These are phyloP conservation scores for Amphiura filiformis DNA, from an alignment of 35 echinoderm and acorn worm genomes.

Conservation along the genomic window DNA sequence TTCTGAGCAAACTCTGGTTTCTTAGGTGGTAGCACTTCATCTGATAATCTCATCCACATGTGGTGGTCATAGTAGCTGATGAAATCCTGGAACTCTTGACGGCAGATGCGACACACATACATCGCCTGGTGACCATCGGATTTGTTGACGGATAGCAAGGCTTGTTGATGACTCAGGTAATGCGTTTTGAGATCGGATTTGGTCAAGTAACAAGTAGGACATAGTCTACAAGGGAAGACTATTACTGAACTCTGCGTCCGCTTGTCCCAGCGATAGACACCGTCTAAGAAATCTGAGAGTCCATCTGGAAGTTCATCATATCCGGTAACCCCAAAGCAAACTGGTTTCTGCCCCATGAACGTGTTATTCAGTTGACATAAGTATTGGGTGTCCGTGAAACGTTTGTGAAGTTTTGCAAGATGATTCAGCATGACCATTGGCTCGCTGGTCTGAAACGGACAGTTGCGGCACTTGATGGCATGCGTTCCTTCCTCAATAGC, in stretches of 20 bases:
- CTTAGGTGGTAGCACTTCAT: not conserved
- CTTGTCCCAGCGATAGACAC: constrained; percentile 15
- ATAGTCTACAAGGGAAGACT: constrained; percentile 25
- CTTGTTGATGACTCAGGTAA: not conserved
- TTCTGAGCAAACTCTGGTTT: not conserved
- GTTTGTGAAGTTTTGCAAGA: not conserved
- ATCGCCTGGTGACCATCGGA: not conserved
- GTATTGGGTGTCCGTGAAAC: not conserved
- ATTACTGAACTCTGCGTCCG: not conserved
- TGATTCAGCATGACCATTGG: not conserved
- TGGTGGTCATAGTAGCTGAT: constrained; percentile 25
- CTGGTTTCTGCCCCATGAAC: constrained; percentile 8
- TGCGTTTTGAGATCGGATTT: not conserved
- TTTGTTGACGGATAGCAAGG: not conserved
- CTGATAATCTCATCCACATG: constrained; percentile 14
- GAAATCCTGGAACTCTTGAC: constrained; percentile 12
- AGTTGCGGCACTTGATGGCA: constrained; percentile 23
- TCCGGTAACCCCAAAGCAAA: constrained; percentile 19
- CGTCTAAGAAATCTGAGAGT: constrained; percentile 24
- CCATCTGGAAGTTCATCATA: constrained; percentile 14
- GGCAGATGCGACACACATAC: constrained; percentile 7
- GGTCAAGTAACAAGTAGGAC: not conserved
- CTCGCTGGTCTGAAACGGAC: not conserved
- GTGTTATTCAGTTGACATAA: constrained; percentile 19
- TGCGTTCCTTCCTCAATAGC: not conserved